Base-by-base conservation (phyloP, 1,140 invertebrate genomes). In the Prorops nasuta region DNA sequence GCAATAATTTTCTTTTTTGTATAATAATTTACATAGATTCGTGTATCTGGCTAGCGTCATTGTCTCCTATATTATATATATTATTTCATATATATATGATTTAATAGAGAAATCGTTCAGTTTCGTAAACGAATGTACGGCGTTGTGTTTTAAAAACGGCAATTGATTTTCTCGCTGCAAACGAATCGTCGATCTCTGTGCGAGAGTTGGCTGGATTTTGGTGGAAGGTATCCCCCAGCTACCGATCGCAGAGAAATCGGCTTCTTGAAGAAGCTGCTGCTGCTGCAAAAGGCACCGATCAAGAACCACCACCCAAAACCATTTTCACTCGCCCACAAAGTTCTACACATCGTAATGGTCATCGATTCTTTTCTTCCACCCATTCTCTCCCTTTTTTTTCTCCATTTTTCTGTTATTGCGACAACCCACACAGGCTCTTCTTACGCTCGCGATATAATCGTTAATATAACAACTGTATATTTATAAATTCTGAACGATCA, bases 401-500 rank as follows among this genome's bases (percentile, higher is more conserved):
- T 46, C 12, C 32, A 46, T 42, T 41, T 21, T 4, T 38, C 36
- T 53, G 22, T 41, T 16, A n/a, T 47, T 38, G 51, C 55, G 51
- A 58, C 39, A 24, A 51, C 18, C 24, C 39, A 58, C 56, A 54
- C 39, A 24, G 36, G 36, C 28, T 43, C 45, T 53, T 46, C 28
- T n/a, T 21, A 3, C 43, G 54, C 54, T 49, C 60, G 62, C 70
- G 67, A 71, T 62, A 71, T 71, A 71, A 74, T 72, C 64, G 64
- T 68, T 67, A 70, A 71, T 71, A 67, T 71, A 74, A 75, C 72
- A 74, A 72, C 64, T 74, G 71, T 68, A 64, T 70, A 72, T 74
- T 66, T 64, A 77, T 77, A 77, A 77, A 77, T 74, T 76, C 73
- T 77, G 71, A 77, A 77, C 74, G 66, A 76, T 77, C 73, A 77